A percentile compares a stretch with the other conserved stretches of the same genome.
phyloP scores from a whole-genome alignment of 2,888 invertebrate species.

The Mythimna pallens region DNA sequence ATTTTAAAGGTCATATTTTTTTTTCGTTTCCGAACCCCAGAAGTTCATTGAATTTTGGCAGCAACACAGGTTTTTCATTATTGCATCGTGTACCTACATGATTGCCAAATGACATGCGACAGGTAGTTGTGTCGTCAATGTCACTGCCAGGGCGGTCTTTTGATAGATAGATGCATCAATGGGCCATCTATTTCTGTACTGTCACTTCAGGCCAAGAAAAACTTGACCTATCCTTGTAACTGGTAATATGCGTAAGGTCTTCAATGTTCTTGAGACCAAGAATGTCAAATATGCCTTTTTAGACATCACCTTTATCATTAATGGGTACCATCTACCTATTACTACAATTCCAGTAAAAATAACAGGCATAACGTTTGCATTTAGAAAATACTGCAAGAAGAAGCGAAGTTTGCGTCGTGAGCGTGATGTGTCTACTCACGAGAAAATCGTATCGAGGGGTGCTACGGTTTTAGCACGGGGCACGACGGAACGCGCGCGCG shows the following conservation, averaged over 20 bases:
- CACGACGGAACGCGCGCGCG: constrained; percentile 94
- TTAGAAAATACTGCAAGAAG: too few species aligned
- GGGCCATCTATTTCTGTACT: constrained; percentile 80
- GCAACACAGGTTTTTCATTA: constrained; percentile 53
- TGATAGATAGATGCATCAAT: constrained; percentile 85
- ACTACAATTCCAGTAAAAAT: not conserved
- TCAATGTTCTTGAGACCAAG: constrained; percentile 63
- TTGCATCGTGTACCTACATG: constrained; percentile 56
- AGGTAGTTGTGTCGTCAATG: constrained; percentile 80
- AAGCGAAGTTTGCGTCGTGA: not conserved
- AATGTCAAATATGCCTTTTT: constrained; percentile 29
- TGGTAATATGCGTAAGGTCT: constrained; percentile 66
- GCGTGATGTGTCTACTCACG: constrained; percentile 83
- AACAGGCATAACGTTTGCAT: not conserved
- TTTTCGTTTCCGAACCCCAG: constrained; percentile 29
- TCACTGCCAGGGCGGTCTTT: constrained; percentile 85
- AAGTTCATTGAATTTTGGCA: constrained; percentile 59
- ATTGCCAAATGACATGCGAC: constrained; percentile 81
- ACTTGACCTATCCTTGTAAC: constrained; percentile 78
- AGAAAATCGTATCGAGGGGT: constrained; percentile 89
- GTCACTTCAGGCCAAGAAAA: constrained; percentile 83
- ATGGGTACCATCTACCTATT: too few species aligned
- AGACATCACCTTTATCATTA: not conserved
- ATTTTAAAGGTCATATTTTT: constrained; percentile 31
- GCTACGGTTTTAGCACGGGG: constrained; percentile 92